Evolutionary conservation across 2,888 invertebrate species (phyloP).

Genomic region (Microplitis manilae): DNA sequence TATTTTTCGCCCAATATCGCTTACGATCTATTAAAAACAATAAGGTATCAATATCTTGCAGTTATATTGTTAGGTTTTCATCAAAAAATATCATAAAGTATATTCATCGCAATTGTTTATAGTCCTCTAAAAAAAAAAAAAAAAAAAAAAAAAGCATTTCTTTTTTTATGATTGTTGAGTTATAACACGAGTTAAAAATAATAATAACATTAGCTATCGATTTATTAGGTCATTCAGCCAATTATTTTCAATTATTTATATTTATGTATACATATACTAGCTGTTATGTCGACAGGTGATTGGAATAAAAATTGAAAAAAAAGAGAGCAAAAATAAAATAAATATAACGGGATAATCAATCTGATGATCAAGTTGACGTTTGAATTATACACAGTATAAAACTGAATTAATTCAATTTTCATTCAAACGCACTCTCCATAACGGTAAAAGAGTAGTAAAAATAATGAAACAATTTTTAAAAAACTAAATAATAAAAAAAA

Average conservation of each 20-base stretch:
- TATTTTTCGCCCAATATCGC: too few species aligned
- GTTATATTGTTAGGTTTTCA: too few species aligned
- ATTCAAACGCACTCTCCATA: not conserved
- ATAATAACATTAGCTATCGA: not conserved
- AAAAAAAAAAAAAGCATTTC: too few species aligned
- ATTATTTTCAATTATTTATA: not conserved
- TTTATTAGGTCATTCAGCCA: not conserved
- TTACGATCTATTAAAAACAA: too few species aligned
- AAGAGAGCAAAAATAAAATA: constrained; percentile 3
- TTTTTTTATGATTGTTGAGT: too few species aligned
- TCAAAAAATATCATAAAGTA: too few species aligned
- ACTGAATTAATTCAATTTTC: constrained; percentile 3
- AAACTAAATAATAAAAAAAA: constrained; percentile 12
- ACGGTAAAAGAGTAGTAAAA: constrained; percentile 11
- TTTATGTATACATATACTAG: not conserved
- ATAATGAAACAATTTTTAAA: not conserved
- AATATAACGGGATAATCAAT: not conserved
- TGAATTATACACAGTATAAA: not conserved
- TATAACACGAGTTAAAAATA: not conserved
- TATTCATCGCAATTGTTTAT: too few species aligned
- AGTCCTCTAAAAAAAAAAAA: too few species aligned
- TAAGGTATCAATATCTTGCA: too few species aligned
- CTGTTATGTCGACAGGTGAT: not conserved
- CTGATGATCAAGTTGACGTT: not conserved
- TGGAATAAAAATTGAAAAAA: not conserved